Evolutionary conservation across 92 coral and sea anemone species (phyloP).

Genomic region (Ricordea florida): DNA sequence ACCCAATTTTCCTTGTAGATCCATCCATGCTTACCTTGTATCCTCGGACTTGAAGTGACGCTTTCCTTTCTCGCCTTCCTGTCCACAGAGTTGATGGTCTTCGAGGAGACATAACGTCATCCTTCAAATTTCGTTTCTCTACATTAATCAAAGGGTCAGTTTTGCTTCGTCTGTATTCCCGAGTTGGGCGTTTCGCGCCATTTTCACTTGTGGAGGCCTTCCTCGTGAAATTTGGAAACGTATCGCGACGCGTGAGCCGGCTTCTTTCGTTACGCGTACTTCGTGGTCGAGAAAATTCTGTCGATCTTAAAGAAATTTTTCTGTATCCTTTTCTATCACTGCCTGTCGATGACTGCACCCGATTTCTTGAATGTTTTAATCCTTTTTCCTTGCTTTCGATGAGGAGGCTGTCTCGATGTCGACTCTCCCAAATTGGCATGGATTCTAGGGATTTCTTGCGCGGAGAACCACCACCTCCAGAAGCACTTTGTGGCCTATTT

Average conservation of each 20-base stretch:
- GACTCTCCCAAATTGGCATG: background rate
- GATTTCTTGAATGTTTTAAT: background rate
- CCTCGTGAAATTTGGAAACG: slow-evolving; percentile 18
- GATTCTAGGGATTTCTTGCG: slow-evolving; percentile 3
- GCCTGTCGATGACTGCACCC: background rate
- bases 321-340: background rate
- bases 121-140: background rate
- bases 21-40: slow-evolving; percentile 13
- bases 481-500: background rate
- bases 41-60: background rate
- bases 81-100: slow-evolving; percentile 25
- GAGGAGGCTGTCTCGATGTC: background rate
- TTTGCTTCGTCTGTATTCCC: slow-evolving; percentile 13
- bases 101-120: background rate
- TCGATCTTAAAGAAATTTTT: background rate
- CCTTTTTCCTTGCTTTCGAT: background rate
- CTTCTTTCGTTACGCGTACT: background rate
- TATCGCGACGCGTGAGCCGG: slow-evolving; percentile 15
- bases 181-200: background rate
- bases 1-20: too few relatives aligned
- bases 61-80: background rate
- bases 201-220: background rate
- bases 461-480: background rate
- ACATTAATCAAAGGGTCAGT: slow-evolving; percentile 22
- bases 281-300: background rate